Percentiles rank a stretch among this genome's conserved stretches.
phyloP scores from a whole-genome alignment of 1,140 invertebrate genomes.

The Calosoma granatense region DNA sequence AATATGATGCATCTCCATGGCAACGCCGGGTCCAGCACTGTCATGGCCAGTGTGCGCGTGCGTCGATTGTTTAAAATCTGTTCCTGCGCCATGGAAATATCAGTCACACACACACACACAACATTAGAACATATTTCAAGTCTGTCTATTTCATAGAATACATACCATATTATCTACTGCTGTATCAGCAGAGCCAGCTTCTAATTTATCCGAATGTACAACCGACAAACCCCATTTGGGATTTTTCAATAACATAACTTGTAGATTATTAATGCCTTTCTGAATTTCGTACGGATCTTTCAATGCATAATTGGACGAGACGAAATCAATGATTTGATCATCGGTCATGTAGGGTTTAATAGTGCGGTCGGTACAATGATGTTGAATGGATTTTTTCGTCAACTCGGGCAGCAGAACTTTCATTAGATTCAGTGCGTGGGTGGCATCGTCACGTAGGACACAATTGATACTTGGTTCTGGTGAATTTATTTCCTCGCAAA shows the following conservation, averaged over 20 bases:
- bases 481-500: constrained; percentile 38
- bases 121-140: too few species aligned
- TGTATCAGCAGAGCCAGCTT: constrained; percentile 22
- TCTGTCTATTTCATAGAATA: constrained; percentile 13
- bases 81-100: constrained; percentile 33
- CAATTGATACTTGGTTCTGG: constrained; percentile 45
- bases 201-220: constrained; percentile 37
- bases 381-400: constrained; percentile 40
- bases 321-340: constrained; percentile 40
- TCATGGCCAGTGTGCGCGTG: constrained; percentile 41
- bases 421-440: constrained; percentile 46
- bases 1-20: constrained; percentile 55
- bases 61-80: constrained; percentile 39
- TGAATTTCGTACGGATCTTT: constrained; percentile 34
- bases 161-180: constrained; percentile 33
- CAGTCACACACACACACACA: too few species aligned
- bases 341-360: constrained; percentile 44
- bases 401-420: constrained; percentile 48
- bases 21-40: constrained; percentile 47
- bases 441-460: constrained; percentile 43
- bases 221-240: constrained; percentile 56
- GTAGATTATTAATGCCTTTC: constrained; percentile 49
- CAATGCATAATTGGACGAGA: constrained; percentile 31
- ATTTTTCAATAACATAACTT: constrained; percentile 57
- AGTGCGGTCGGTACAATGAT: constrained; percentile 44